phyloP scores from a whole-genome alignment of 2,888 invertebrate genomes.

The Pyrochroa serraticornis region DNA sequence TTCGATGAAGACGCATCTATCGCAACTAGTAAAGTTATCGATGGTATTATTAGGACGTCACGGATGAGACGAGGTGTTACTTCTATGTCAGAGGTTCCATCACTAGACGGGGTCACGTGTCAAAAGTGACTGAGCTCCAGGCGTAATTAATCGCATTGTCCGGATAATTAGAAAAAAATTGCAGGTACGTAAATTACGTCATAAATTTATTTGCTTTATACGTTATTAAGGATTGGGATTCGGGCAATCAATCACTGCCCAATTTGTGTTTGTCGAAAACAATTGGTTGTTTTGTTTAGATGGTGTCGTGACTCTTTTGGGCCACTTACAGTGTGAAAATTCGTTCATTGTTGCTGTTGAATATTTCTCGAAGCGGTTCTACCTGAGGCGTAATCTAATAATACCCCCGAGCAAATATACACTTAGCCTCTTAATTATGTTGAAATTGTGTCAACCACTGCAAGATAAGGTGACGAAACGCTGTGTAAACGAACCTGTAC shows the following conservation, averaged over 20 bases:
- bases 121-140: constrained; percentile 14
- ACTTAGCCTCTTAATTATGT: constrained; percentile 31
- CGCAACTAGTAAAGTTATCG: constrained; percentile 29
- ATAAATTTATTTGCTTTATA: constrained; percentile 16
- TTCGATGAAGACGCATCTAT: constrained; percentile 35
- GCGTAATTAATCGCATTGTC: constrained; percentile 30
- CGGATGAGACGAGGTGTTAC: constrained; percentile 35
- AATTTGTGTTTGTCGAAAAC: no score
- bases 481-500: constrained; percentile 24
- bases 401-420: constrained; percentile 28
- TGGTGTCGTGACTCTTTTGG: neutral
- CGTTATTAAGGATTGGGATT: constrained; percentile 8
- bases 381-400: constrained; percentile 24
- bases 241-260: no score
- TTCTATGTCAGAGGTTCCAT: constrained; percentile 32
- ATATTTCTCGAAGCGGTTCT: constrained; percentile 1
- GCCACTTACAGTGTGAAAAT: neutral
- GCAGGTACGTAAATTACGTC: constrained; percentile 3
- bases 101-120: constrained; percentile 29
- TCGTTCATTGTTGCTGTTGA: neutral
- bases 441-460: constrained; percentile 32
- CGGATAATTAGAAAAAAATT: constrained; percentile 10
- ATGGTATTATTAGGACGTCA: constrained; percentile 36
- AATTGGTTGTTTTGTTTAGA: no score
- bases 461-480: constrained; percentile 31